Percentiles rank a stretch among this genome's conserved stretches.
phyloP scores from a whole-genome alignment of 2,797 vertebrate species.

The Leucoraja ocellata region DNA sequence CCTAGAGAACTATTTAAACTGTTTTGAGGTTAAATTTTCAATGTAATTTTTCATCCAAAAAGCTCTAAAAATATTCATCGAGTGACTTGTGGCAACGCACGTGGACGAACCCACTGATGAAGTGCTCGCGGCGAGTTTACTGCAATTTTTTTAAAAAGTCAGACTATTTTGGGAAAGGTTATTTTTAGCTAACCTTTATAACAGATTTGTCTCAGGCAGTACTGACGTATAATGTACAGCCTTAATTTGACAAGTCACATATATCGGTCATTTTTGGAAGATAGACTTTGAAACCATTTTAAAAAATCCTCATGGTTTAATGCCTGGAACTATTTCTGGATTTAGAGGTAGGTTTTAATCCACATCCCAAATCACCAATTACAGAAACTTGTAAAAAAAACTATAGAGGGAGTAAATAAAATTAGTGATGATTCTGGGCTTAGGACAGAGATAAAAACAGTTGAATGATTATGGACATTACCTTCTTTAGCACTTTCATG shows the following conservation, averaged over 20 bases:
- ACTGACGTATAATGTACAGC: not conserved
- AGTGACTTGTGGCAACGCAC: not conserved
- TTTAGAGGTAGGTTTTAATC: not conserved
- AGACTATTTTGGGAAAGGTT: not conserved
- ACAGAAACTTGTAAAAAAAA: slow-evolving; percentile 14
- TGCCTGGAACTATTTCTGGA: not conserved
- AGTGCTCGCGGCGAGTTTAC: not conserved
- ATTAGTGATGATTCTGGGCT: not conserved
- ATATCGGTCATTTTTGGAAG: not conserved
- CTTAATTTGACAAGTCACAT: not conserved
- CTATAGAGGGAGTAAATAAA: not conserved
- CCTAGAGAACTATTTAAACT: not conserved
- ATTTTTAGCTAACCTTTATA: slow-evolving; percentile 29
- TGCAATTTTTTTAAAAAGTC: not conserved
- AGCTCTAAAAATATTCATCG: not conserved
- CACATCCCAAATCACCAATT: not conserved
- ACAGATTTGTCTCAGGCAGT: not conserved
- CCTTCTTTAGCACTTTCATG: slow-evolving; percentile 97
- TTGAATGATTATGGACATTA: slow-evolving; percentile 48
- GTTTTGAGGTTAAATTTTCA: not conserved
- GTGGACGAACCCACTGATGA: not conserved
- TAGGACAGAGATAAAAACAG: not conserved
- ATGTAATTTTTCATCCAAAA: not conserved
- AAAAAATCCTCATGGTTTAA: not conserved
- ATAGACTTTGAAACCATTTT: not conserved